These are phyloP conservation scores for Drosophila putrida DNA, from an alignment of 2,888 invertebrate genomes.

Conservation along the genomic window DNA sequence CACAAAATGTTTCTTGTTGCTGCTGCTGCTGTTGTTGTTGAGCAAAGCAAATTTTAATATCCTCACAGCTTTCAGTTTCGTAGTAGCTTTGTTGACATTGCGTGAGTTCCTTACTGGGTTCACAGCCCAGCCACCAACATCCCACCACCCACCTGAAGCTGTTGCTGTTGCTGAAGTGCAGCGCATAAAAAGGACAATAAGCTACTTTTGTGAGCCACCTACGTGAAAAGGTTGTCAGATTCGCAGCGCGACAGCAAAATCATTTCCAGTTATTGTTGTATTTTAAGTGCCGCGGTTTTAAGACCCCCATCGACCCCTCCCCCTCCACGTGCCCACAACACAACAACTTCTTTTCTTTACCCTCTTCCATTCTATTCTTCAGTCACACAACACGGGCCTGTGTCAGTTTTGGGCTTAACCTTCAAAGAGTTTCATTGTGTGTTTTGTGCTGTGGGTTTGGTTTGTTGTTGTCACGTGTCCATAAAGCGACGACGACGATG, in stretches of 20 bases:
- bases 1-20: slow-evolving; percentile 33
- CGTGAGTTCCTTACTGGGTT: slow-evolving; percentile 18
- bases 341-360: neutral
- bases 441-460: slow-evolving; percentile 31
- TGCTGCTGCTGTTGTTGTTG: slow-evolving; percentile 22
- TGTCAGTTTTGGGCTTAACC: slow-evolving; percentile 45
- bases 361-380: neutral
- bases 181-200: slow-evolving; percentile 79
- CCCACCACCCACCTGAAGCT: slow-evolving; percentile 8
- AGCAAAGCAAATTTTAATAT: slow-evolving; percentile 67
- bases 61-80: slow-evolving; percentile 50
- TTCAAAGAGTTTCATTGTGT: slow-evolving; percentile 76
- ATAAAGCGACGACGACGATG: slow-evolving; percentile 60
- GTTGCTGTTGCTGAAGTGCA: slow-evolving; percentile 57
- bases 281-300: slow-evolving; percentile 71
- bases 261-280: slow-evolving; percentile 72
- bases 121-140: slow-evolving; percentile 1
- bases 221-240: slow-evolving; percentile 64
- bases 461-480: slow-evolving; percentile 77
- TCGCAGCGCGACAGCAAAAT: slow-evolving; percentile 41
- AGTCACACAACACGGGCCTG: neutral
- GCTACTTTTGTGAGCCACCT: slow-evolving; percentile 67
- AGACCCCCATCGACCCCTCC: slow-evolving; percentile 16
- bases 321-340: neutral
- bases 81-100: slow-evolving; percentile 71